Evolutionary conservation across 2,888 invertebrate genomes (phyloP).

Genomic region (Dolomedes plantarius): DNA sequence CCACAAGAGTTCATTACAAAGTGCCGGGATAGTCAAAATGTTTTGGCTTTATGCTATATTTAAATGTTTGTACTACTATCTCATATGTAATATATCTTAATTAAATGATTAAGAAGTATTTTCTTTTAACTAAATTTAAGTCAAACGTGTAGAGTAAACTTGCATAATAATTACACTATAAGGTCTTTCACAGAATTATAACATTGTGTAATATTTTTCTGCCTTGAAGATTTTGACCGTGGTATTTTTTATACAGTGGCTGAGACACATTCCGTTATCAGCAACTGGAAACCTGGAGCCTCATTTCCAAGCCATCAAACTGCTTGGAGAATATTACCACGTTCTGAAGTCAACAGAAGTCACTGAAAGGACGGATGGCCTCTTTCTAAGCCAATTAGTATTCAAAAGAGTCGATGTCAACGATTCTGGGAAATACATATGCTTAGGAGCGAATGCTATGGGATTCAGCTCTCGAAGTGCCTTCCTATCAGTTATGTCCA

Average conservation of each 20-base stretch:
- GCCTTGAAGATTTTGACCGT: too few species aligned
- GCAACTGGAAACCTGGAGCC: conserved; percentile 74
- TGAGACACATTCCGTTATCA: conserved; percentile 76
- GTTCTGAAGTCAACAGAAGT: conserved; percentile 77
- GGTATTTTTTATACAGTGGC: conserved; percentile 76
- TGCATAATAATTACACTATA: too few species aligned
- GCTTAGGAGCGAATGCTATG: conserved; percentile 78
- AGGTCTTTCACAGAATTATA: too few species aligned
- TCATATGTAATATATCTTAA: too few species aligned
- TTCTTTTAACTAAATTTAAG: too few species aligned
- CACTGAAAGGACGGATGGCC: conserved; percentile 76
- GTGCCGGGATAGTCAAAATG: too few species aligned
- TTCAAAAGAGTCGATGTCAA: conserved; percentile 76
- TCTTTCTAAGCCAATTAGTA: conserved; percentile 78
- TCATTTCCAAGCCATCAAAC: conserved; percentile 75
- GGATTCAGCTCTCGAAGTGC: conserved; percentile 78
- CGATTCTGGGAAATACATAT: conserved; percentile 79
- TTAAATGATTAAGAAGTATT: too few species aligned
- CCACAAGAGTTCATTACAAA: too few species aligned
- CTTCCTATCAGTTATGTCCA: conserved; percentile 76
- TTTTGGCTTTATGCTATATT: too few species aligned
- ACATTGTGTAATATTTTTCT: too few species aligned
- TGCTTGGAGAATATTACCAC: conserved; percentile 77
- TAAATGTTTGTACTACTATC: too few species aligned
- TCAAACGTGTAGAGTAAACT: too few species aligned